Evolutionary conservation across 2,113 vertebrate genomes (phyloP), one percentile per base, ranked within the genome.

Genomic region (Syngnathus typhle): DNA sequence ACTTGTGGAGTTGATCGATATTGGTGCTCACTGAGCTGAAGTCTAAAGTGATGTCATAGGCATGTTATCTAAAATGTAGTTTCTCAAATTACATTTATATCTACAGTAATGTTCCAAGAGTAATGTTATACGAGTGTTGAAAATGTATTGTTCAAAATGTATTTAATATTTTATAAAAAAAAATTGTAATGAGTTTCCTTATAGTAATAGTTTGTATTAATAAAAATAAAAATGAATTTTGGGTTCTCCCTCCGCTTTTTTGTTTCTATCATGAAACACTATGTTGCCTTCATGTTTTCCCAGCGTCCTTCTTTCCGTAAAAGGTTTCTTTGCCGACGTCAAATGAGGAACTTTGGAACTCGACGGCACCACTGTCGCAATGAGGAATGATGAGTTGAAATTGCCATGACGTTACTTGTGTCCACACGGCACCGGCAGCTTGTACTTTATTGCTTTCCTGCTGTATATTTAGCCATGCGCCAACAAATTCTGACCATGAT

Each of bases 401-500:
- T 15, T 36, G 55, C 55, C 55, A 3, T 58, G 55, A 58, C 55
- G 55, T 58, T 58, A 36, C 15, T 58, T 58, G 55, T 16, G 55
- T 58, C 55, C 55, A 18, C 55, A 58, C 7, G 27, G 27, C 27
- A 58, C 55, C 55, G 3, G 55, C 55, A 58, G 55, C 13, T 36
- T 58, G 13, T 18, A 16, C 6, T 58, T 58, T 58, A 58, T 58
- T 36, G 55, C 55, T 36, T 58, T 36, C 13, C 55, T 36, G 55
- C 27, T 58, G 27, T 58, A 58, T 58, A 36, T 58, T 58, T 58
- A 58, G 27, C 55, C 55, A 36, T 32, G 12, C 36, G 55, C 55
- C 55, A 58, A 58, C 27, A 58, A 36, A 32, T 58, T 58, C 27
- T 58, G 55, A 58, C 55, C 55, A 58, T 58, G 55, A 58, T 58